Base-by-base conservation (phyloP, 2,797 vertebrate species). In the Platyrinchus mystaceus region DNA sequence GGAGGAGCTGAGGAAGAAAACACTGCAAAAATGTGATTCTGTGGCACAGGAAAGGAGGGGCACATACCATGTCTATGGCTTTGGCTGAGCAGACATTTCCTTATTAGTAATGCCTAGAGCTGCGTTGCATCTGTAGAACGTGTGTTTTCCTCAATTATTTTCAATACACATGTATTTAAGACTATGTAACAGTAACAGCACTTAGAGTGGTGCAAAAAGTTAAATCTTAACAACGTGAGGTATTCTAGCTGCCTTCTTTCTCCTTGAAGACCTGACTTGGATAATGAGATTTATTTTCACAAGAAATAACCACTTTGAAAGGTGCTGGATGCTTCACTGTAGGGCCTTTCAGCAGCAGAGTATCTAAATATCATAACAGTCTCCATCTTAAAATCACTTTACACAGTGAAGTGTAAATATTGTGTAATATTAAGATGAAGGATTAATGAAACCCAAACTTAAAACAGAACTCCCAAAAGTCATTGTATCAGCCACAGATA, bases 1-100 rank as follows among this genome's bases (percentile, higher is more conserved):
- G 52, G 22, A 64, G 81, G 28, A 85, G 37, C 32, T 10, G 20
- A 75, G 68, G 76, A 78, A 71, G 52, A 88, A 87, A 94, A 64
- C 43, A 10, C 49, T 84, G 49, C 52, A 86, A 67, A 96, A 94
- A 84, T 66, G 85, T 80, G 50, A 71, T 75, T 77, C 82, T 75
- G 84, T 81, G 73, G 76, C 69, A 94, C 79, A 88, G 85, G 89
- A 94, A 94, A 94, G 94, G 93, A 96, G 89, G 69, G 82, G 83
- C 85, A 76, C 89, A 95, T 96, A 91, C 91, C 89, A 84, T 34
- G 75, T 69, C 71, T 62, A 88, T 68, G 62, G 92, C 69, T 93
- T 66, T 62, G 59, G 69, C 84, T 69, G 53, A 91, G 88, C 53
- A 90, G 58, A 71, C 69, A 58, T 69, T 93, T 93, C 87, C 94